Evolutionary conservation across 1,140 invertebrate species (phyloP).

Genomic region (Heliconius himera): DNA sequence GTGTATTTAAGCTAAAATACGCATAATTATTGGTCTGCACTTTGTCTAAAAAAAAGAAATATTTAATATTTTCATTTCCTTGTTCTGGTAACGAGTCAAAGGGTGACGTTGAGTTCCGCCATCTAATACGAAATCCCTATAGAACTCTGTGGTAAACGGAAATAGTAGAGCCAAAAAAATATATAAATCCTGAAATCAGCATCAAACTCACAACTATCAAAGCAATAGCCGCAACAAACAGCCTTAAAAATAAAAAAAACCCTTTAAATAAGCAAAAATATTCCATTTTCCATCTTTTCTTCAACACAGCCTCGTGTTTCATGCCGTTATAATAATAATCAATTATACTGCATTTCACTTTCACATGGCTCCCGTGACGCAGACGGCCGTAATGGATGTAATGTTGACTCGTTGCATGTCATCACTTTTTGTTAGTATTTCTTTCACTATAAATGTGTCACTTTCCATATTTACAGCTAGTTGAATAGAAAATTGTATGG

Average conservation of each 20-base stretch:
- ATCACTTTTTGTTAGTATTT: background rate
- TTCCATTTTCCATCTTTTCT: background rate
- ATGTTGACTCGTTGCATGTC: constrained; percentile 14
- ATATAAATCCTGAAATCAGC: too few relatives aligned
- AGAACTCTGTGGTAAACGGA: too few relatives aligned
- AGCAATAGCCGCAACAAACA: too few relatives aligned
- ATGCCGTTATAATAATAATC: constrained; percentile 3
- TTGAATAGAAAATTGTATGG: background rate
- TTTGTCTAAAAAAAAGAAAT: too few relatives aligned
- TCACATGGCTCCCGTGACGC: background rate
- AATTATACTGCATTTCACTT: background rate
- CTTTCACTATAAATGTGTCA: background rate
- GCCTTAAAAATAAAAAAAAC: background rate
- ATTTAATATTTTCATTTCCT: too few relatives aligned
- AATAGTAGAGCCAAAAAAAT: background rate
- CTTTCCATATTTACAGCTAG: background rate
- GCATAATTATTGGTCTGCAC: too few relatives aligned
- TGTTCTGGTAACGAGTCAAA: too few relatives aligned
- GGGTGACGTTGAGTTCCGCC: too few relatives aligned
- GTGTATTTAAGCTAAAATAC: too few relatives aligned
- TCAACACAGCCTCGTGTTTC: background rate
- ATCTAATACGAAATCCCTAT: too few relatives aligned
- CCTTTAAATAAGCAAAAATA: background rate
- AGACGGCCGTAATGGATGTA: background rate
- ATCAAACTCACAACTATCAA: too few relatives aligned